Evolutionary conservation across 2,113 vertebrate genomes (phyloP).

Genomic region (Elanoides forficatus): DNA sequence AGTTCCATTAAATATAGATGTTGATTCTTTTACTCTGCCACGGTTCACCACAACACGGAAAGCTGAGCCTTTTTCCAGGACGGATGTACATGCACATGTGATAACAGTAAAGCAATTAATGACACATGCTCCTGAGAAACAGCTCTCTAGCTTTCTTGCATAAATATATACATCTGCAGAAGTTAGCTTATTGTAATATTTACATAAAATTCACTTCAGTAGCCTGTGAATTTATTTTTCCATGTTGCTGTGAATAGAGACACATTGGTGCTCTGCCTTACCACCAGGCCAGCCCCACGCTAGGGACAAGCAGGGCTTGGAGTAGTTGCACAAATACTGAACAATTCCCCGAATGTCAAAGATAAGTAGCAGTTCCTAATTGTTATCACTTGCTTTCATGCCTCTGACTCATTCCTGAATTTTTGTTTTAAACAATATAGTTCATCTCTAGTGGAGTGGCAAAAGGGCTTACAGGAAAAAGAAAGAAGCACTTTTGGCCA

Average conservation of each 20-base stretch:
- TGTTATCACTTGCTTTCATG: not conserved
- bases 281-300: not conserved
- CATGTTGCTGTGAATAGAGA: not conserved
- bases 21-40: not conserved
- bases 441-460: not conserved
- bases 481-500: not conserved
- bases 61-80: not conserved
- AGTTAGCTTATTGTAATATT: not conserved
- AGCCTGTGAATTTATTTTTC: not conserved
- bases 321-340: not conserved
- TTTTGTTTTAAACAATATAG: not conserved
- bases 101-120: not conserved
- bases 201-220: not conserved
- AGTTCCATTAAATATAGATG: not conserved
- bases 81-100: accelerated
- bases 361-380: not conserved
- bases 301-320: not conserved
- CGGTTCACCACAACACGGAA: not conserved
- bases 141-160: not conserved
- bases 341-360: not conserved
- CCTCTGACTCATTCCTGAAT: not conserved
- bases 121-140: accelerated
- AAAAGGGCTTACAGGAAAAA: not conserved
- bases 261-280: not conserved
- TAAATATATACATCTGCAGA: not conserved